phyloP scores from a whole-genome alignment of 37 sponge, comb jelly and placozoan genomes.

The Halichondria panicea region DNA sequence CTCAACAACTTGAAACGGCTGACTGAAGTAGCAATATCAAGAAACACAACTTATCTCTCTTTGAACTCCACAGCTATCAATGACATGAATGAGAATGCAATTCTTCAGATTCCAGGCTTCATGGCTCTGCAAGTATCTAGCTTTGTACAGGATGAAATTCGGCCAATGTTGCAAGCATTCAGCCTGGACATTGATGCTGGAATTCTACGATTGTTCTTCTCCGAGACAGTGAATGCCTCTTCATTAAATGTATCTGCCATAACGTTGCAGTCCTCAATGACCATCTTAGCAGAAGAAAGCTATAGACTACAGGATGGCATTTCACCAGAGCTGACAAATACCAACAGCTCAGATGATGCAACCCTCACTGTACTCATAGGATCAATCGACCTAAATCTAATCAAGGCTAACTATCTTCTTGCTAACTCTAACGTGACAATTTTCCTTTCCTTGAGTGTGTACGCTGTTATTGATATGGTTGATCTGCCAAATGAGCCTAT shows the following conservation, averaged over 20 bases:
- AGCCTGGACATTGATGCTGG: conserved; percentile 73
- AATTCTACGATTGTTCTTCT: conserved; percentile 66
- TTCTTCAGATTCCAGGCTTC: conserved; percentile 37
- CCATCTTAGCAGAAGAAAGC: not conserved
- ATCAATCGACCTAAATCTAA: conserved; percentile 63
- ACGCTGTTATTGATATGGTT: conserved; percentile 70
- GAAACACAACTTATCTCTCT: conserved; percentile 77
- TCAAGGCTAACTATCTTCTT: conserved; percentile 67
- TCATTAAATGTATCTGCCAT: conserved; percentile 70
- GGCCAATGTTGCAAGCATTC: conserved; percentile 54
- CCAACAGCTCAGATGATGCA: conserved; percentile 62
- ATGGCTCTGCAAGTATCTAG: conserved; percentile 57
- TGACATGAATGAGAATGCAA: conserved; percentile 81
- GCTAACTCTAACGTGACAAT: conserved; percentile 65
- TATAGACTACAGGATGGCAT: conserved; percentile 45
- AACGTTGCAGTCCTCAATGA: conserved; percentile 45
- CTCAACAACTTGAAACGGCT: conserved; percentile 83
- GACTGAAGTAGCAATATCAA: conserved; percentile 61
- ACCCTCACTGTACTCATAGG: conserved; percentile 55
- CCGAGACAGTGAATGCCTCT: conserved; percentile 75
- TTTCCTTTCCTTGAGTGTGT: conserved; percentile 51
- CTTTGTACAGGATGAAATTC: conserved; percentile 55
- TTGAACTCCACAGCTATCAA: conserved; percentile 51
- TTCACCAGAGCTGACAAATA: conserved; percentile 8
- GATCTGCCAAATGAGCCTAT: conserved; percentile 48